A percentile compares a stretch with the other conserved stretches of the same genome.
Evolutionary conservation across 2,797 vertebrate genomes (phyloP).

Genomic region (Muscicapa comitata): DNA sequence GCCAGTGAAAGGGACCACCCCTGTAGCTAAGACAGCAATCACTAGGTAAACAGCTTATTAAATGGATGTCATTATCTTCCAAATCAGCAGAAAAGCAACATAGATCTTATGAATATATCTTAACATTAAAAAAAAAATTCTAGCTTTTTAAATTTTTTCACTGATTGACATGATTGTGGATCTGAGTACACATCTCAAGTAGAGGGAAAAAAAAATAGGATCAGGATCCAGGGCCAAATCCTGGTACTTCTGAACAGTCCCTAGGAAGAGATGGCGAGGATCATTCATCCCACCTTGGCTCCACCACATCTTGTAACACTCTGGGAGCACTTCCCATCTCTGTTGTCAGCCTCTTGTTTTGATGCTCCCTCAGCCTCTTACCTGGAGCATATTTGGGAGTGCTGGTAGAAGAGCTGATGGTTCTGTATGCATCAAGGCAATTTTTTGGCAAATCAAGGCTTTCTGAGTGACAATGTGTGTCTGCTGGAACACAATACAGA

Average conservation of each 20-base stretch:
- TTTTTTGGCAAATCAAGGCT: not conserved
- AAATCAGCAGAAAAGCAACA: not conserved
- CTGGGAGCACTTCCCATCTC: not conserved
- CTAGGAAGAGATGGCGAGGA: not conserved
- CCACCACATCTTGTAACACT: not conserved
- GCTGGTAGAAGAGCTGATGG: not conserved
- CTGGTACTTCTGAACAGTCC: not conserved
- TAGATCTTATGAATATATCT: not conserved
- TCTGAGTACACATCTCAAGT: not conserved
- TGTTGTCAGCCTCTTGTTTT: not conserved
- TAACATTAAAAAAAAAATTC: not conserved
- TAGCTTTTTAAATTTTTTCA: not conserved
- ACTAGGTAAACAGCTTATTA: not conserved
- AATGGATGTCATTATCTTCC: not conserved
- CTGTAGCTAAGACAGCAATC: not conserved
- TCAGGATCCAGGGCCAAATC: not conserved
- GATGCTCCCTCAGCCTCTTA: not conserved
- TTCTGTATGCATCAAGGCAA: not conserved
- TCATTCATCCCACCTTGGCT: not conserved
- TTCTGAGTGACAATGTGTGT: not conserved
- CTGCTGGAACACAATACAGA: not conserved
- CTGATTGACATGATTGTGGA: not conserved
- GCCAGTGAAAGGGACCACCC: not conserved
- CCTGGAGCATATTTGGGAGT: not conserved
- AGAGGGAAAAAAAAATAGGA: not conserved